Base-by-base conservation (phyloP, 2,797 vertebrate genomes). In the Xenentodon cancila region DNA sequence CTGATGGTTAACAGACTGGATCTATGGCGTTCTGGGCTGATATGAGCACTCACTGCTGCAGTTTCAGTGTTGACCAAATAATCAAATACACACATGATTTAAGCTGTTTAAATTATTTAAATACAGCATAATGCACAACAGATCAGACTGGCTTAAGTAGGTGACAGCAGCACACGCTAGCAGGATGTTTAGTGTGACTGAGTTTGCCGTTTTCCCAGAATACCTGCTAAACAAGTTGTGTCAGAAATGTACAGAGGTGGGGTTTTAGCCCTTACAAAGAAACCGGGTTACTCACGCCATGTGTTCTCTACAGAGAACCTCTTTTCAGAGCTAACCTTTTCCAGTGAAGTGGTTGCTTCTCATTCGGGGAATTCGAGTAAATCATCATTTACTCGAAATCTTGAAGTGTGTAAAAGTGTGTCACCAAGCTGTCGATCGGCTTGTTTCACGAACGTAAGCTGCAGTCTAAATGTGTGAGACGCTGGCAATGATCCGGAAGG, bases 201-300 rank as follows among this genome's bases (percentile, higher is more conserved):
- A 47, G 47, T 62, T 62, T 60, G 42, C 60, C 18, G 62, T 60
- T 69, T 68, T 77, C 51, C 64, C 25, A 53, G 42, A 75, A 60
- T 65, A 86, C 87, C 71, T 71, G 75, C 37, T 51, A 6, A 79
- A 84, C 88, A 56, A 52, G 89, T 87, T 85, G 54, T 70, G 21
- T 76, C 44, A 79, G 51, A 70, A 63, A 60, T 34, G 40, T 34
- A 63, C 37, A 53, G 51, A 80, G 74, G 81, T 9, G 50, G 54
- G 57, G 77, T 76, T 71, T n/a, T 53, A 60, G 46, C 61, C n/a
- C 53, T 21, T 3, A 51, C 30, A 46, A 68, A 62, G 76, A 18
- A 20, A 7, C 59, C 64, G 53, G 59, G 54, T 75, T 65, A 67
- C 37, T 77, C 64, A 73, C 48, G 50, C 27, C 13, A 27, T 11